phyloP scores from a whole-genome alignment of 2,888 invertebrate species.

The Drosophila lutescens region DNA sequence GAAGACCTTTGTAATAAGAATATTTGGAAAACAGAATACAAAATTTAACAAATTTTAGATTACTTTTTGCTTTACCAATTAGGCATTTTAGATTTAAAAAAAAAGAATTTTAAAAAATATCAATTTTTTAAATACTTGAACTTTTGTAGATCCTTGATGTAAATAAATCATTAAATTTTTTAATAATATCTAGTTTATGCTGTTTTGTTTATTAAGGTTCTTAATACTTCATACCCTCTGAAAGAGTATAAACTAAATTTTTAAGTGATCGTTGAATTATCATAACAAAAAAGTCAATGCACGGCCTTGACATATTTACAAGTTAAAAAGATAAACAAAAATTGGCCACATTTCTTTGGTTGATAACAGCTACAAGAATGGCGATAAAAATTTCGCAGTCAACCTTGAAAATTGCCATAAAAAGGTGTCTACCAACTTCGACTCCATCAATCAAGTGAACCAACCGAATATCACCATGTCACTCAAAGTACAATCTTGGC shows the following conservation, averaged over 20 bases:
- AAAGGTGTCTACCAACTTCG: not conserved
- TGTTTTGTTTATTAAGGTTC: too few relatives aligned
- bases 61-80: too few relatives aligned
- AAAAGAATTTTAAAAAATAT: too few relatives aligned
- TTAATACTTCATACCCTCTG: not conserved
- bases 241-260: not conserved
- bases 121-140: too few relatives aligned
- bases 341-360: constrained; percentile 6
- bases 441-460: not conserved
- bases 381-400: constrained; percentile 13
- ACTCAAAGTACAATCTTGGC: not conserved
- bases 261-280: not conserved
- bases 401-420: constrained; percentile 35
- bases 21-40: too few relatives aligned
- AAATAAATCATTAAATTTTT: too few relatives aligned
- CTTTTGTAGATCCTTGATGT: too few relatives aligned
- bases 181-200: too few relatives aligned
- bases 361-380: constrained; percentile 25
- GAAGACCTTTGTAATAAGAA: too few relatives aligned
- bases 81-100: too few relatives aligned
- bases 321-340: constrained; percentile 14
- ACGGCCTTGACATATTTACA: constrained; percentile 38
- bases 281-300: constrained; percentile 10
- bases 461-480: constrained; percentile 4
- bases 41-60: too few relatives aligned